These are phyloP conservation scores for Malurus leucopterus DNA, from an alignment of 2,797 vertebrate genomes.

Conservation along the genomic window DNA sequence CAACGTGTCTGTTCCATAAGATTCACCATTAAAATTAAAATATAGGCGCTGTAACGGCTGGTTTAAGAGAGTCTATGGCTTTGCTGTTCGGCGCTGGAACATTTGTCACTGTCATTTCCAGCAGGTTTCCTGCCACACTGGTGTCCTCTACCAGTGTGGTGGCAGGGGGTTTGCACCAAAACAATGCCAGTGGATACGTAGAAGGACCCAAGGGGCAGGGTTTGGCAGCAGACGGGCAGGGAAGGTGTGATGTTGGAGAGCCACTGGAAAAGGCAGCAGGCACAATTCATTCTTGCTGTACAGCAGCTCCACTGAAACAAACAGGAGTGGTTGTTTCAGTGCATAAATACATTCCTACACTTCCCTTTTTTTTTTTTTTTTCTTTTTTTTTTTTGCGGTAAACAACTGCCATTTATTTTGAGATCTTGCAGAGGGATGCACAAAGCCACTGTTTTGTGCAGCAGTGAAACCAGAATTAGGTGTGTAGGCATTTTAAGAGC, in stretches of 20 bases:
- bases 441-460: background rate
- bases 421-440: background rate
- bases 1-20: conserved; percentile 48
- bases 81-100: background rate
- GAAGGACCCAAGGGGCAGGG: background rate
- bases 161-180: background rate
- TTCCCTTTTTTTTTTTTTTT: background rate
- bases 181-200: rapidly evolving
- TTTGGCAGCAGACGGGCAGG: background rate
- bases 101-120: conserved; percentile 45
- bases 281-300: background rate
- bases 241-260: background rate
- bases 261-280: background rate
- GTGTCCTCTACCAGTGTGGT: background rate
- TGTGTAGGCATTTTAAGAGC: background rate
- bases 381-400: background rate
- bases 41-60: conserved; percentile 38
- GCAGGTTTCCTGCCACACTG: background rate
- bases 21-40: conserved; percentile 66
- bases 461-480: conserved; percentile 6
- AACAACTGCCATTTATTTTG: background rate
- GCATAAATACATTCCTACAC: background rate
- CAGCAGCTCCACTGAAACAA: background rate
- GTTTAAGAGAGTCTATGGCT: conserved; percentile 56
- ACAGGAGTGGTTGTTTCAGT: background rate